Evolutionary conservation across 2,888 invertebrate species (phyloP).

Genomic region (Ennomos erosarius): DNA sequence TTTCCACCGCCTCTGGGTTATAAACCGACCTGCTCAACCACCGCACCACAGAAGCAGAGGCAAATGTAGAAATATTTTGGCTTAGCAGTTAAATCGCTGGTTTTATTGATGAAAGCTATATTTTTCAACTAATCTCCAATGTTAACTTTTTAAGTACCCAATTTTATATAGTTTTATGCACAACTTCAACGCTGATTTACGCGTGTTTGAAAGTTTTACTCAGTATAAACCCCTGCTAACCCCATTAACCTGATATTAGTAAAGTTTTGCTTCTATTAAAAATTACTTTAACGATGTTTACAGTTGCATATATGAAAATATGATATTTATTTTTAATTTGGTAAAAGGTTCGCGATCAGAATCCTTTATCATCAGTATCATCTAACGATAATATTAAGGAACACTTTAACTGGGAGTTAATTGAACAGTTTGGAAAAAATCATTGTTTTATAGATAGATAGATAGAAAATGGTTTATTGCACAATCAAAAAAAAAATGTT

Average conservation of each 20-base stretch:
- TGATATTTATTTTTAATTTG: constrained; percentile 16
- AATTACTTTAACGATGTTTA: constrained; percentile 25
- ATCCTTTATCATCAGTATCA: constrained; percentile 16
- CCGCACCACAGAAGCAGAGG: too few species aligned
- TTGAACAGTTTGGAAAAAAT: neutral
- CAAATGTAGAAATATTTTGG: too few species aligned
- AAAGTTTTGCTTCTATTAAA: constrained; percentile 40
- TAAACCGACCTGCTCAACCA: too few species aligned
- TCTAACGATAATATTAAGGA: neutral
- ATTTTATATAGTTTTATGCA: neutral
- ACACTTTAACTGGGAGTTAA: neutral
- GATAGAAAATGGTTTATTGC: too few species aligned
- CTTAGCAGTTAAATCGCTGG: too few species aligned
- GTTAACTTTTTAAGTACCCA: too few species aligned
- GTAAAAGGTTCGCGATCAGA: constrained; percentile 12
- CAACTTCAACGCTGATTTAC: constrained; percentile 6
- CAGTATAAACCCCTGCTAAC: constrained; percentile 20
- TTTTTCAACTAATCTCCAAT: too few species aligned
- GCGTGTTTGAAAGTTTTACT: constrained; percentile 20
- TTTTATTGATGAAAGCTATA: too few species aligned
- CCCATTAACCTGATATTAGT: constrained; percentile 36
- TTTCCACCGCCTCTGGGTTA: too few species aligned
- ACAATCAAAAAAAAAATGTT: too few species aligned
- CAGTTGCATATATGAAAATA: constrained; percentile 16
- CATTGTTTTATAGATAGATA: too few species aligned